Percentiles rank a stretch among this genome's conserved stretches.
These are phyloP conservation scores for Eclectus roratus DNA, from an alignment of 2,113 vertebrate species.

Conservation along the genomic window DNA sequence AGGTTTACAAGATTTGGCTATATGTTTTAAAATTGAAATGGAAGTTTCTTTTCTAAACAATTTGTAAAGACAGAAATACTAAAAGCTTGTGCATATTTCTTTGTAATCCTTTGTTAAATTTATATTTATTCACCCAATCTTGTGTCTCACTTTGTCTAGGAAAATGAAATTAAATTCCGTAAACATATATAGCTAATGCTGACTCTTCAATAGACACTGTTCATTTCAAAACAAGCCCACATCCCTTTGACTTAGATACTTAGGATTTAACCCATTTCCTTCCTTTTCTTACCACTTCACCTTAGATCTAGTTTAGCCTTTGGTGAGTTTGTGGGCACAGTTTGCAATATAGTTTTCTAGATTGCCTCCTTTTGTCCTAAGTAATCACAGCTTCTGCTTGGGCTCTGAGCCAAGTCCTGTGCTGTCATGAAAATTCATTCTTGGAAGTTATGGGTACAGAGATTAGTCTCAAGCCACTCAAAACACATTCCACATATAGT, in stretches of 20 bases:
- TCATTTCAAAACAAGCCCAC: not conserved
- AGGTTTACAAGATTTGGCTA: not conserved
- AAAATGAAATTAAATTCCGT: not conserved
- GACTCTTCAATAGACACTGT: not conserved
- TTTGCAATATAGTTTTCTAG: not conserved
- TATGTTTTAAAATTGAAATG: not conserved
- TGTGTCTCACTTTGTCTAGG: not conserved
- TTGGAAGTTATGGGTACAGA: not conserved
- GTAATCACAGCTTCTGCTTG: not conserved
- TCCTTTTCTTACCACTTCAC: not conserved
- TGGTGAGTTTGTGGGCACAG: not conserved
- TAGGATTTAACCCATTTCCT: not conserved
- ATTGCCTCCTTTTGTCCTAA: not conserved
- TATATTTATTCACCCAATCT: not conserved
- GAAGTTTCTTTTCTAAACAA: not conserved
- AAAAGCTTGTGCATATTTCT: not conserved
- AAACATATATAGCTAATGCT: not conserved
- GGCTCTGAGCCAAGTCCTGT: not conserved
- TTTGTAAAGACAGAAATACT: not conserved
- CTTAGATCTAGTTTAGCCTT: not conserved
- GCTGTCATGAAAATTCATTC: not conserved
- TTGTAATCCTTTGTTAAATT: not conserved
- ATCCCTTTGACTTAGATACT: not conserved
- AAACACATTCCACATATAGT: not conserved
- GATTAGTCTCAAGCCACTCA: not conserved